Conservation (phyloP, 2,797 vertebrate species). For the Amphiprion clarkii region DNA sequence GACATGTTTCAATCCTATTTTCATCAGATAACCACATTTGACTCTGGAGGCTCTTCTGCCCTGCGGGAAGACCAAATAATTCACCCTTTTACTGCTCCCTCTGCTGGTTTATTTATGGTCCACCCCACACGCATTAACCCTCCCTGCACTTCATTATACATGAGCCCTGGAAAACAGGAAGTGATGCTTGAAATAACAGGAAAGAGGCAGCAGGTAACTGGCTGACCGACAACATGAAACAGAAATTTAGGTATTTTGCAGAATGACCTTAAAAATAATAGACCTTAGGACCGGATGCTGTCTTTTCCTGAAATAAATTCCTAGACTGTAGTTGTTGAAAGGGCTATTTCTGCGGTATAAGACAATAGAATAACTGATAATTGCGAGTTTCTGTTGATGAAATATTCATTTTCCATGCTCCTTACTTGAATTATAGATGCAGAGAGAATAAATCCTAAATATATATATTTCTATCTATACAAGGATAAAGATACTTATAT, state of each 20-base stretch:
- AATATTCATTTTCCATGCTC: slow-evolving; percentile 72
- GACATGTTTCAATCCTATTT: slow-evolving; percentile 40
- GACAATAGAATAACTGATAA: slow-evolving; percentile 49
- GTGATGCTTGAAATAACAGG: slow-evolving; percentile 67
- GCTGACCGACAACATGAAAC: background rate
- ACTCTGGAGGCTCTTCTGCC: slow-evolving; percentile 55
- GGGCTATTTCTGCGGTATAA: slow-evolving; percentile 7
- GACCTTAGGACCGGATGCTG: background rate
- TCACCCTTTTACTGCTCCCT: slow-evolving; percentile 72
- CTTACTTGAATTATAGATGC: slow-evolving; percentile 73
- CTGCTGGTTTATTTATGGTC: slow-evolving; percentile 79
- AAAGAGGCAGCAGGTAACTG: slow-evolving; percentile 17
- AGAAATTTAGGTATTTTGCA: slow-evolving; percentile 18
- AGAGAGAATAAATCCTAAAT: slow-evolving; percentile 27
- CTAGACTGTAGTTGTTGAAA: slow-evolving; percentile 5
- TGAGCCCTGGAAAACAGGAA: slow-evolving; percentile 69
- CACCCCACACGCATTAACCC: slow-evolving; percentile 57
- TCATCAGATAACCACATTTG: slow-evolving; percentile 53
- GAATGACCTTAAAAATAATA: background rate
- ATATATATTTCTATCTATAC: slow-evolving; percentile 8
- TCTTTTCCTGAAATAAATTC: slow-evolving; percentile 13
- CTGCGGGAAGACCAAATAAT: slow-evolving; percentile 69
- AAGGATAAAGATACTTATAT: too few species aligned
- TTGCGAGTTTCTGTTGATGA: slow-evolving; percentile 61
- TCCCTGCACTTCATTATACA: slow-evolving; percentile 64